Percentiles rank a stretch among this genome's conserved stretches.
phyloP scores from a whole-genome alignment of 2,888 invertebrate species.

The Julus scandinavius region DNA sequence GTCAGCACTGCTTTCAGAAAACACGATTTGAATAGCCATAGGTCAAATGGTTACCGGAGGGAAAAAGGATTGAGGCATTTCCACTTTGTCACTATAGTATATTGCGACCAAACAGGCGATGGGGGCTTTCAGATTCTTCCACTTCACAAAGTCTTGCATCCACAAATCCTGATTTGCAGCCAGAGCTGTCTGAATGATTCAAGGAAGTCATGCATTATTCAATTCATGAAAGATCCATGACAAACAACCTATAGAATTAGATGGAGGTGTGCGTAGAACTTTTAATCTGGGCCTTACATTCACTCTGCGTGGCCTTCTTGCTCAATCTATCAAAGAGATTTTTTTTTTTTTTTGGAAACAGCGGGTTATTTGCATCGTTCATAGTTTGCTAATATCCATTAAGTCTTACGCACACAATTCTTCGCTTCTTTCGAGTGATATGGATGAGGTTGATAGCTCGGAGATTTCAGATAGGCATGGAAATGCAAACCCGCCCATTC shows the following conservation, averaged over 20 bases:
- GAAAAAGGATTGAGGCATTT: not conserved
- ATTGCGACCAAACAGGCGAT: not conserved
- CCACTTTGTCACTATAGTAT: not conserved
- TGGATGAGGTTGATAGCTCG: not conserved
- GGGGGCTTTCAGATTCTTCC: not conserved
- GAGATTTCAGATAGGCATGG: not conserved
- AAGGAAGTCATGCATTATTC: conserved; percentile 27
- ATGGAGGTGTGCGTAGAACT: not conserved
- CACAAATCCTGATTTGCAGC: conserved; percentile 22
- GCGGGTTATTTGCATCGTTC: not conserved
- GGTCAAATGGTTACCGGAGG: not conserved
- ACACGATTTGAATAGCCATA: not conserved
- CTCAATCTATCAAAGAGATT: not conserved
- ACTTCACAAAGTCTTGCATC: not conserved
- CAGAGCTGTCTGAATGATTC: conserved; percentile 20
- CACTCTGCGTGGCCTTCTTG: not conserved
- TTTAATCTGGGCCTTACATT: conserved; percentile 3
- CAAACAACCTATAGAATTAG: not conserved
- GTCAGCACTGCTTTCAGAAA: not conserved
- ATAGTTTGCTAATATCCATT: conserved; percentile 2
- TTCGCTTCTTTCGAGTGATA: not conserved
- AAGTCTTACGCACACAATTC: not conserved
- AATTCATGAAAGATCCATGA: conserved; percentile 26
- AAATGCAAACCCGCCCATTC: conserved; percentile 7
- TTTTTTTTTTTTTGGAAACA: not conserved